Base-by-base conservation (phyloP, 2,113 vertebrate species). In the Carettochelys insculpta region DNA sequence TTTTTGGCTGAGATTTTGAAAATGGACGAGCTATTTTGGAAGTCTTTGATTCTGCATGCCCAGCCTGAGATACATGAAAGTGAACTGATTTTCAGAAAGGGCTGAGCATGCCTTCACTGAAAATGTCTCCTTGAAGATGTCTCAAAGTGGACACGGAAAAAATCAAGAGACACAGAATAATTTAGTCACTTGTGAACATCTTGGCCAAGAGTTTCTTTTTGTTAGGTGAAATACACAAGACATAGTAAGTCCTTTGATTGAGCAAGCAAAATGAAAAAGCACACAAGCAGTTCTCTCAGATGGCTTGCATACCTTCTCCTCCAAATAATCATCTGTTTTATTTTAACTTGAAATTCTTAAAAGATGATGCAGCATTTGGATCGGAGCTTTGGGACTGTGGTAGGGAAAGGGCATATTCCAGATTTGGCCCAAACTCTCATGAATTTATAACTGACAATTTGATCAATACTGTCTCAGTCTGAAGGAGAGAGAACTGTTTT, bases 301-400 rank as follows among this genome's bases (percentile, higher is more conserved):
- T 17, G 9, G 16, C 58, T 79, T 88, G 6, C 76, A 38, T 78
- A 82, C 84, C 65, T 94, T 84, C 54, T 86, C 77, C 90, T 92
- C 92, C 94, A 95, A 81, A 92, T 86, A 92, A 38, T 83, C 92
- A 88, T 93, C 77, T 92, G 56, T 82, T 96, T 96, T 68, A 85
- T 84, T 82, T 96, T 97, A 92, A 94, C 95, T 90, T 94, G 65
- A 89, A 88, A 2, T 88, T 93, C 88, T 93, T 92, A 90, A 93
- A 92, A 82, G 61, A 82, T 84, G 61, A 93, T 19, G 80, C 78
- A 68, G 25, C 76, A 82, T 93, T 95, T 96, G 71, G 83, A 92
- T 38, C 43, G 25, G 82, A 90, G 65, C n/a, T 82, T 86, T 73
- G 77, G 61, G 93, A 92, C 58, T 47, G 53, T 12, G 24, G 65